Evolutionary conservation across 2,888 invertebrate species (phyloP).

Genomic region (Apeira syringaria): DNA sequence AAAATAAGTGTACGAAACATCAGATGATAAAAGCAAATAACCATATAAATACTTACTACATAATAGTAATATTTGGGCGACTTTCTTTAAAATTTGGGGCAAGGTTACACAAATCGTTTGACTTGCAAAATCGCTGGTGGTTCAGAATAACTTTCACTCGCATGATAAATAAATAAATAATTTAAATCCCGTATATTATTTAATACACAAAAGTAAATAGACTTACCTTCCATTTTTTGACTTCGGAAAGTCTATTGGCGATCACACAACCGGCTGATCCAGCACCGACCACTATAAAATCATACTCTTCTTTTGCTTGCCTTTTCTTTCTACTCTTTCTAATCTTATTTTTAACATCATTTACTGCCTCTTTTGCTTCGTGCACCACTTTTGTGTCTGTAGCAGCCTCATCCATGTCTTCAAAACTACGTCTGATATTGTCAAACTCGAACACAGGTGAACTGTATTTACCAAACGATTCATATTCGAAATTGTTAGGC

Average conservation of each 20-base stretch:
- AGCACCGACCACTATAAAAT: conserved; percentile 86
- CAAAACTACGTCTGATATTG: conserved; percentile 36
- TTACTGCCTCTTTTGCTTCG: conserved; percentile 24
- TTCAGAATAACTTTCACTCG: too few species aligned
- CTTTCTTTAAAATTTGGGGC: too few species aligned
- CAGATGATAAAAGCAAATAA: too few species aligned
- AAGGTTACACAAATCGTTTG: too few species aligned
- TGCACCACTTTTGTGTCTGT: conserved; percentile 30
- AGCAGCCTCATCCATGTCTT: conserved; percentile 48
- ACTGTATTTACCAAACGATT: conserved; percentile 20
- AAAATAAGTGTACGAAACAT: too few species aligned
- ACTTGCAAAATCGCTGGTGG: too few species aligned
- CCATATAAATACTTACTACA: too few species aligned
- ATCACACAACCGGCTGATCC: conserved; percentile 88
- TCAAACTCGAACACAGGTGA: conserved; percentile 36
- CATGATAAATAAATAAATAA: too few species aligned
- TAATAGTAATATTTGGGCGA: too few species aligned
- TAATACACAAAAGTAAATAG: too few species aligned
- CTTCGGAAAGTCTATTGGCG: conserved; percentile 86
- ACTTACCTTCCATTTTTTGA: conserved; percentile 84
- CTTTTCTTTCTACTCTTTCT: conserved; percentile 48
- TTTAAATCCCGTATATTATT: too few species aligned
- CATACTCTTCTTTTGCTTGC: conserved; percentile 65
- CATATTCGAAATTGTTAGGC: conserved; percentile 33
- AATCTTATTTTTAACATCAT: conserved; percentile 31